These are phyloP conservation scores for Vulpes lagopus DNA, from an alignment of 2,113 vertebrate genomes.

Conservation along the genomic window DNA sequence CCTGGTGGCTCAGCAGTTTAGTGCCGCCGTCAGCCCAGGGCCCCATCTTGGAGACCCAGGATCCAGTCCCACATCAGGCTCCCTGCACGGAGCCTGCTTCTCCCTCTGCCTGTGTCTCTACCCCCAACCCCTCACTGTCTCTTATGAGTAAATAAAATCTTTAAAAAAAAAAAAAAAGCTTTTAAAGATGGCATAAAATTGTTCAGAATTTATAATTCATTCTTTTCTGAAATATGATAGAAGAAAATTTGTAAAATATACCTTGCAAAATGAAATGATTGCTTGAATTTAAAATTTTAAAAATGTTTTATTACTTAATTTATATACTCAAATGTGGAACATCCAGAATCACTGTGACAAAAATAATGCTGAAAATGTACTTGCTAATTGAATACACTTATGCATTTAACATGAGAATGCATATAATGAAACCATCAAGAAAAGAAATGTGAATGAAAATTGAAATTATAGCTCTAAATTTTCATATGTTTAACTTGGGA, in stretches of 20 bases:
- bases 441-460: not conserved
- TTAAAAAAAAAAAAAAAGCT: too few relatives aligned
- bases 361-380: not conserved
- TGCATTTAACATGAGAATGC: not conserved
- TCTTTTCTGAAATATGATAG: not conserved
- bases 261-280: not conserved
- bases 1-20: too few relatives aligned
- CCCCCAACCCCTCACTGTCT: too few relatives aligned
- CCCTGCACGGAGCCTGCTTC: too few relatives aligned
- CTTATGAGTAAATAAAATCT: too few relatives aligned
- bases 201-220: not conserved
- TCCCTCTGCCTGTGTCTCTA: too few relatives aligned
- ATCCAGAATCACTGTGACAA: not conserved
- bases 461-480: not conserved
- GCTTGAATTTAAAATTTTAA: not conserved
- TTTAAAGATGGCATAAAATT: not conserved
- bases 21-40: too few relatives aligned
- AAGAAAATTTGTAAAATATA: not conserved
- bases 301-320: not conserved
- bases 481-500: not conserved
- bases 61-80: too few relatives aligned
- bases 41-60: too few relatives aligned
- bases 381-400: slow-evolving; percentile 24
- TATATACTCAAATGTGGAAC: not conserved
- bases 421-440: slow-evolving; percentile 55